Percentiles rank a stretch among this genome's conserved stretches.
These are phyloP conservation scores for Diachasma alloeum DNA, from an alignment of 1,140 invertebrate genomes.

Conservation along the genomic window DNA sequence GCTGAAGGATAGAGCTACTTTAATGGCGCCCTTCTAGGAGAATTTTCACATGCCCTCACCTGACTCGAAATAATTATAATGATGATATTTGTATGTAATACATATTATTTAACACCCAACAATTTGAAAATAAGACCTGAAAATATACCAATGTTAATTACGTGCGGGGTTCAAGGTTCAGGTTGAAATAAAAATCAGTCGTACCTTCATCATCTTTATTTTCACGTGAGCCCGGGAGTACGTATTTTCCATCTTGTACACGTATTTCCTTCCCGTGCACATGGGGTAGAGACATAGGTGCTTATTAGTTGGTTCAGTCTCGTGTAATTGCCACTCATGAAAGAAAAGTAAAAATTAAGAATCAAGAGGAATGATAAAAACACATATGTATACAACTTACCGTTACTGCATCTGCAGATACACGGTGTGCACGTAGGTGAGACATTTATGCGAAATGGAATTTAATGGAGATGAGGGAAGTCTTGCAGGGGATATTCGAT, in stretches of 20 bases:
- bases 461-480: background rate
- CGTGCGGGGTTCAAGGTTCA: background rate
- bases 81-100: background rate
- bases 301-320: constrained; percentile 7
- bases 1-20: too few species aligned
- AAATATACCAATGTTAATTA: background rate
- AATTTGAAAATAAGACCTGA: background rate
- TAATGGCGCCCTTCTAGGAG: too few species aligned
- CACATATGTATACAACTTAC: background rate
- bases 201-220: constrained; percentile 5
- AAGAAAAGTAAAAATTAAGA: background rate
- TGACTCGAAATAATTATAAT: background rate
- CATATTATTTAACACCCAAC: background rate
- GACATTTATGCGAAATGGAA: background rate
- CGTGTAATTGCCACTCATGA: constrained; percentile 1
- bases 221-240: constrained; percentile 1
- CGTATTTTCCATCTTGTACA: background rate
- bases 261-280: background rate
- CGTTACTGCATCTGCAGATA: background rate
- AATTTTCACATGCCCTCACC: too few species aligned
- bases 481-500: background rate
- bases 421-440: background rate
- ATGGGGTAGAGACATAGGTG: background rate
- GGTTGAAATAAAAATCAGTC: background rate
- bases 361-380: background rate